These are phyloP conservation scores for Panzeria rudis DNA, from an alignment of 2,888 invertebrate species.

Conservation along the genomic window DNA sequence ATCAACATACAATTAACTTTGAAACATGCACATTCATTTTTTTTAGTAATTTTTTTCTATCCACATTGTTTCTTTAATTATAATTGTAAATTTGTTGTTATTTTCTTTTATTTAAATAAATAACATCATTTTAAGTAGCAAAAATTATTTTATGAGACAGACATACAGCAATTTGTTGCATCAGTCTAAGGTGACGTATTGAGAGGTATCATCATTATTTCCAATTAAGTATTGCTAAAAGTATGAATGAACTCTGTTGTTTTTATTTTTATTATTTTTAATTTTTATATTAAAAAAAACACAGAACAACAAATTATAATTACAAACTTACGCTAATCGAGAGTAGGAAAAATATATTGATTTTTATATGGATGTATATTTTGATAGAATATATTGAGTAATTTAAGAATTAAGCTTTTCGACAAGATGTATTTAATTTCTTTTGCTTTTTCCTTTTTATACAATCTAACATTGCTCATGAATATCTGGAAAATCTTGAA, in stretches of 20 bases:
- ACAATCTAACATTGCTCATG: no score
- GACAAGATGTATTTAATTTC: no score
- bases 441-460: no score
- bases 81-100: slow-evolving; percentile 56
- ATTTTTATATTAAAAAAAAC: neutral
- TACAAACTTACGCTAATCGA: no score
- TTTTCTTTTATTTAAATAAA: slow-evolving; percentile 34
- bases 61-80: slow-evolving; percentile 29
- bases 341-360: no score
- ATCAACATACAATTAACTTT: slow-evolving; percentile 55
- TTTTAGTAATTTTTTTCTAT: slow-evolving; percentile 10
- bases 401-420: no score
- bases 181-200: slow-evolving; percentile 28
- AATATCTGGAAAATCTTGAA: no score
- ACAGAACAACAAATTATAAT: no score
- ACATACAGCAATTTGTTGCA: slow-evolving; percentile 47
- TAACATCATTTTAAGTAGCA: slow-evolving; percentile 21
- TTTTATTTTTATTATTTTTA: neutral
- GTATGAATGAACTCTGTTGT: neutral
- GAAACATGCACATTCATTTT: slow-evolving; percentile 18
- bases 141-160: slow-evolving; percentile 8
- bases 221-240: neutral
- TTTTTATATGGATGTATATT: no score
- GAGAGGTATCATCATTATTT: neutral
- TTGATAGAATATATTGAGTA: no score